Percentiles rank a stretch among this genome's conserved stretches.
These are phyloP conservation scores for Cantharis lateralis DNA, from an alignment of 2,888 invertebrate genomes.

Conservation along the genomic window DNA sequence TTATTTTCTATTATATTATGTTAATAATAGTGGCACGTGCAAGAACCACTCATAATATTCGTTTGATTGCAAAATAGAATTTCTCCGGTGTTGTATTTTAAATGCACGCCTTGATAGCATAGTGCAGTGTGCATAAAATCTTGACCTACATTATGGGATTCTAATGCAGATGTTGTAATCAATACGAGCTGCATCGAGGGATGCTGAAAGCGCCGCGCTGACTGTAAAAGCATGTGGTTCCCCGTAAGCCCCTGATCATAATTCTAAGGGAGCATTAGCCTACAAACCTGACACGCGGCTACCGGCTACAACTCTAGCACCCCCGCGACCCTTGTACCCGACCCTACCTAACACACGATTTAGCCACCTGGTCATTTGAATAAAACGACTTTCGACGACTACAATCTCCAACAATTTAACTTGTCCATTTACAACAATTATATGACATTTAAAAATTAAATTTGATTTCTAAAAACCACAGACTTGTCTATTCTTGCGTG, in stretches of 20 bases:
- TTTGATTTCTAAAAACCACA: not conserved
- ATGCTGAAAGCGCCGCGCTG: constrained; percentile 40
- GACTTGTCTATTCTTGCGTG: constrained; percentile 3
- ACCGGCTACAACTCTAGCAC: constrained; percentile 37
- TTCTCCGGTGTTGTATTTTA: constrained; percentile 6
- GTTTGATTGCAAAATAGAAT: constrained; percentile 7
- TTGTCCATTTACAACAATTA: not conserved
- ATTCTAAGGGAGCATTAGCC: constrained; percentile 48
- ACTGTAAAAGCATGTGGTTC: constrained; percentile 27
- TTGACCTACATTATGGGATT: constrained; percentile 50
- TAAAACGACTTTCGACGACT: constrained; percentile 11
- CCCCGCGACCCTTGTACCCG: constrained; percentile 24
- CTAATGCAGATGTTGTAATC: constrained; percentile 50
- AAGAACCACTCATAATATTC: constrained; percentile 8
- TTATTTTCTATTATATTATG: constrained; percentile 7
- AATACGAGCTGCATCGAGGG: constrained; percentile 44
- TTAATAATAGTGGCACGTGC: constrained; percentile 13
- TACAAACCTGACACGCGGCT: constrained; percentile 43
- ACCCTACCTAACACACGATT: constrained; percentile 37
- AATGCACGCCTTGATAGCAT: constrained; percentile 7
- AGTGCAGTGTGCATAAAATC: constrained; percentile 40
- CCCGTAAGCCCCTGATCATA: constrained; percentile 35
- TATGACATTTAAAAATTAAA: not conserved
- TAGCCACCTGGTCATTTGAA: constrained; percentile 40
- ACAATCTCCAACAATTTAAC: not conserved